phyloP scores from a whole-genome alignment of 2,888 invertebrate genomes.

The Elegia similella region DNA sequence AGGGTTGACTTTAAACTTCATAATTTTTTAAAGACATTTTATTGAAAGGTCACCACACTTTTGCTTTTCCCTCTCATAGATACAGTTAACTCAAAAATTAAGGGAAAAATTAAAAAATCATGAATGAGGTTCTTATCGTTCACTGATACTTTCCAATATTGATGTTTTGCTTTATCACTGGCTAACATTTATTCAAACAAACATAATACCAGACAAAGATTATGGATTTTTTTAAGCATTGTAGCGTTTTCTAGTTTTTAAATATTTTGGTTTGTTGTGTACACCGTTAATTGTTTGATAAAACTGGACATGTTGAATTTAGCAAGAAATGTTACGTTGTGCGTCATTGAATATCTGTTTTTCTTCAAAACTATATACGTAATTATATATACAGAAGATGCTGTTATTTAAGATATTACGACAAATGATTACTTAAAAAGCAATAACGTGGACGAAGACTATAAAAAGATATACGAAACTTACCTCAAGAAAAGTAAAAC shows the following conservation, averaged over 20 bases:
- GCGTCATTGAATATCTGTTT: conserved; percentile 46
- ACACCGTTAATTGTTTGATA: conserved; percentile 46
- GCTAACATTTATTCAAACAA: conserved; percentile 55
- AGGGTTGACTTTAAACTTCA: too few species aligned
- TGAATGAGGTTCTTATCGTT: too few species aligned
- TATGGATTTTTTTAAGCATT: conserved; percentile 31
- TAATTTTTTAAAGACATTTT: too few species aligned
- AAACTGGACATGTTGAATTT: conserved; percentile 50
- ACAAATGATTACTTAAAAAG: conserved; percentile 47
- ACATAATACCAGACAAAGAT: conserved; percentile 30
- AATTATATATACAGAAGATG: conserved; percentile 41
- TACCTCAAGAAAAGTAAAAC: conserved; percentile 43
- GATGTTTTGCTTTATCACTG: conserved; percentile 52
- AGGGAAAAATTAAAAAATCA: too few species aligned
- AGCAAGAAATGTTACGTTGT: conserved; percentile 51
- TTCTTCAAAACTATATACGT: conserved; percentile 57
- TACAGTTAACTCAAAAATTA: too few species aligned
- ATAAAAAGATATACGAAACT: conserved; percentile 41
- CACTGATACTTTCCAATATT: conserved; percentile 34
- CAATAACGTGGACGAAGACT: conserved; percentile 49
- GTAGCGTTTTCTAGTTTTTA: conserved; percentile 39
- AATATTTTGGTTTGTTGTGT: conserved; percentile 52
- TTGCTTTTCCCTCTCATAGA: too few species aligned
- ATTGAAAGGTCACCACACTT: too few species aligned
- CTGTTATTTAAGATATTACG: conserved; percentile 46